Conservation (phyloP, 2,797 vertebrate genomes). For the Oreochromis mossambicus region DNA sequence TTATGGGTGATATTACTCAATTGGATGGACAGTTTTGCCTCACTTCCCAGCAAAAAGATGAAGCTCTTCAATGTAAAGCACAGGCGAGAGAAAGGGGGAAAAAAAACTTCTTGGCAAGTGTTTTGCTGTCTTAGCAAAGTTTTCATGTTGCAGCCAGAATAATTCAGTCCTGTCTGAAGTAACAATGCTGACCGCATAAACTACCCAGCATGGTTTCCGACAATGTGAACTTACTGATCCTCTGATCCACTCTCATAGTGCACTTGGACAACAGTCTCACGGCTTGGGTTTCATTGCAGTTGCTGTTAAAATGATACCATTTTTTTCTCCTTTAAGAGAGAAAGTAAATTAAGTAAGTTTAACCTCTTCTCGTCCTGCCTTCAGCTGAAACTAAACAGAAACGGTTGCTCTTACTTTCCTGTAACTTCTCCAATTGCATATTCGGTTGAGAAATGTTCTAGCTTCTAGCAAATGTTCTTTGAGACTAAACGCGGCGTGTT, state of each 20-base stretch:
- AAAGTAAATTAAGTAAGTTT: neutral
- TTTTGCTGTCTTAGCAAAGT: neutral
- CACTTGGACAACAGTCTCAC: neutral
- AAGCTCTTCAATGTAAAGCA: neutral
- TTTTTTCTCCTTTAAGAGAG: neutral
- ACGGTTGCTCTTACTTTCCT: neutral
- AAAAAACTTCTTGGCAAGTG: neutral
- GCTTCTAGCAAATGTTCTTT: neutral
- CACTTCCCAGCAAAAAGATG: neutral
- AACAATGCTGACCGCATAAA: neutral
- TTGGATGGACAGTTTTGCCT: neutral
- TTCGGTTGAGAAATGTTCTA: neutral
- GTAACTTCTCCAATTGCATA: neutral
- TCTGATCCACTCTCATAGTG: neutral
- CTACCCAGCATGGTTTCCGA: neutral
- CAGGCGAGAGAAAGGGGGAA: neutral
- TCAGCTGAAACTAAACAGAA: neutral
- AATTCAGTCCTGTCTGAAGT: neutral
- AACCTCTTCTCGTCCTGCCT: neutral
- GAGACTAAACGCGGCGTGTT: neutral
- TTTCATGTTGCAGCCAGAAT: slow-evolving; percentile 1
- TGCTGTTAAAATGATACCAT: slow-evolving; percentile 16
- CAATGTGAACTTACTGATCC: neutral
- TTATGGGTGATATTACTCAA: neutral
- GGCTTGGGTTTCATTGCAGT: slow-evolving; percentile 32